phyloP scores from a whole-genome alignment of 1,140 invertebrate species.

The Euwallacea similis region DNA sequence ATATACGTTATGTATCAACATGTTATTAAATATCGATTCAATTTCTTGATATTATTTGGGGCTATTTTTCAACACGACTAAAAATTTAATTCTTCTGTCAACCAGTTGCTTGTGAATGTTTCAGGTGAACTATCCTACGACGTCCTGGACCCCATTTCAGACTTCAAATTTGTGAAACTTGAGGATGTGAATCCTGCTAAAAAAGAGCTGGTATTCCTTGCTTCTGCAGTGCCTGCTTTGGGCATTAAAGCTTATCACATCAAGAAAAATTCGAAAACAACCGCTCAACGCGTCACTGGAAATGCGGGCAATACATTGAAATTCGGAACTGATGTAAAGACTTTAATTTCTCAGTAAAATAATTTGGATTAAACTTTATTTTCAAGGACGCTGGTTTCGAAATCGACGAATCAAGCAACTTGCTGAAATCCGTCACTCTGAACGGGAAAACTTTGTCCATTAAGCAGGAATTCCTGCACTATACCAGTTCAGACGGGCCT shows the following conservation, averaged over 20 bases:
- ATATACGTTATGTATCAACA: no score
- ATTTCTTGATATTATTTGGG: no score
- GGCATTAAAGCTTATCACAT: conserved; percentile 67
- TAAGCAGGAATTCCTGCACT: conserved; percentile 68
- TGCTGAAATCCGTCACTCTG: conserved; percentile 61
- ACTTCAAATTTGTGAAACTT: conserved; percentile 34
- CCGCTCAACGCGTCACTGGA: conserved; percentile 53
- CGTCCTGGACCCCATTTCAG: conserved; percentile 32
- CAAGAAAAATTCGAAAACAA: conserved; percentile 23
- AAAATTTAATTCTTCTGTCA: no score
- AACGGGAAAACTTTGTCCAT: conserved; percentile 58
- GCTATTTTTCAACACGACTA: no score
- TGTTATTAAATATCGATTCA: no score
- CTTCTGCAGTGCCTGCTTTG: conserved; percentile 63
- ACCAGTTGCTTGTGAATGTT: background rate
- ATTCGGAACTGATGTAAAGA: conserved; percentile 56
- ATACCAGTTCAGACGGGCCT: conserved; percentile 57
- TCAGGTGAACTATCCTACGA: conserved; percentile 33
- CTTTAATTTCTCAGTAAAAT: conserved; percentile 9
- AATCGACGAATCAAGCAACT: conserved; percentile 58
- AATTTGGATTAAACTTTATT: background rate
- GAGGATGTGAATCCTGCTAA: conserved; percentile 17
- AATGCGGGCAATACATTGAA: conserved; percentile 59
- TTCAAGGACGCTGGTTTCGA: conserved; percentile 46
- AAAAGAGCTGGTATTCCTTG: conserved; percentile 68